Evolutionary conservation across 2,797 vertebrate species (phyloP).

Genomic region (Gymnothorax reevesii): DNA sequence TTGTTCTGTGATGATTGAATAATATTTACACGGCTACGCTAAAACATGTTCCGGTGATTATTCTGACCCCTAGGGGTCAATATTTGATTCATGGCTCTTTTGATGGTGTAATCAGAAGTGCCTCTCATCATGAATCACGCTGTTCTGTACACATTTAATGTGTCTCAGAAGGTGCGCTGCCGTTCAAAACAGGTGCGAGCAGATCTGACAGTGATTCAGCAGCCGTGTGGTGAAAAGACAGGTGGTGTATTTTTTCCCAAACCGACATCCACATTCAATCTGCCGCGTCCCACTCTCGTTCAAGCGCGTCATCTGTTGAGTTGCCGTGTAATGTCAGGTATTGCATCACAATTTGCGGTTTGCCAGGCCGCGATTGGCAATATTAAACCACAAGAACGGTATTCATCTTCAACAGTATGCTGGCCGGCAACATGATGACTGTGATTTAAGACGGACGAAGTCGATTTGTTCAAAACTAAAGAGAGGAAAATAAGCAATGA

Average conservation of each 20-base stretch:
- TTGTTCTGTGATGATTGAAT: neutral
- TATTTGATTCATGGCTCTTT: neutral
- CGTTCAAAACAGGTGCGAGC: neutral
- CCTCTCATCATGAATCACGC: neutral
- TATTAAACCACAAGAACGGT: neutral
- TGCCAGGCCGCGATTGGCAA: neutral
- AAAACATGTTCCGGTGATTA: neutral
- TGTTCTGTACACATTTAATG: neutral
- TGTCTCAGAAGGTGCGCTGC: neutral
- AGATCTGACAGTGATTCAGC: neutral
- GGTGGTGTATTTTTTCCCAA: neutral
- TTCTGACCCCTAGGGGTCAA: neutral
- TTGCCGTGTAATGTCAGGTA: neutral
- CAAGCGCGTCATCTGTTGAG: neutral
- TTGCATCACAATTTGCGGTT: neutral
- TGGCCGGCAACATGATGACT: neutral
- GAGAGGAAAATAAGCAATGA: neutral
- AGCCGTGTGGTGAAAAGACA: neutral
- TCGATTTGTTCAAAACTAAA: neutral
- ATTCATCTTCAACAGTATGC: neutral
- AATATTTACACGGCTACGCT: neutral
- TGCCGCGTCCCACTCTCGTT: neutral
- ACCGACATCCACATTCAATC: neutral
- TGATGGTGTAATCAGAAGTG: neutral
- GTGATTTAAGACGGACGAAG: neutral